Percentiles rank a stretch among this genome's conserved stretches.
These are phyloP conservation scores for Chloroclystis v-ata DNA, from an alignment of 2,888 invertebrate genomes.

Conservation along the genomic window DNA sequence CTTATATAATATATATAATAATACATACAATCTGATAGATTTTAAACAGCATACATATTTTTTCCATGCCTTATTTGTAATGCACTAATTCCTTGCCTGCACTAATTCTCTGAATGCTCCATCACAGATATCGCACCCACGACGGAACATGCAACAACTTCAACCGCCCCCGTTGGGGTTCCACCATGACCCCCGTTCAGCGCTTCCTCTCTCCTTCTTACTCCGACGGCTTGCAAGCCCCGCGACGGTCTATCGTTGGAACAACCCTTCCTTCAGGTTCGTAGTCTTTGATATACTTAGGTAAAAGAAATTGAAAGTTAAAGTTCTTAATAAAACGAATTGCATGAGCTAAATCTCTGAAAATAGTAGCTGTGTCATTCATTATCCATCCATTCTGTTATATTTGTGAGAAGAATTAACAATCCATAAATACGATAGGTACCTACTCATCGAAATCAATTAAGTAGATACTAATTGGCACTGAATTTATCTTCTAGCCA, in stretches of 20 bases:
- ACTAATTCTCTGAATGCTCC: not conserved
- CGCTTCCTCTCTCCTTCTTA: slow-evolving; percentile 89
- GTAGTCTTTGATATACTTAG: not conserved
- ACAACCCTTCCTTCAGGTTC: slow-evolving; percentile 80
- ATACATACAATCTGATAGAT: no score
- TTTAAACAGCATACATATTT: no score
- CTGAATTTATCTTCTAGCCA: slow-evolving; percentile 53
- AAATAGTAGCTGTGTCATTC: no score
- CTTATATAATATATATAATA: no score
- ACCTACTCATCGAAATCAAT: no score
- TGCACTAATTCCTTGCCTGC: no score
- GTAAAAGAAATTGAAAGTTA: not conserved
- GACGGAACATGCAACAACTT: slow-evolving; percentile 95
- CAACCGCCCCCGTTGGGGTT: slow-evolving; percentile 86
- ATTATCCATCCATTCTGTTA: no score
- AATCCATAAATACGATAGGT: no score
- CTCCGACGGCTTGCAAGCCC: slow-evolving; percentile 83
- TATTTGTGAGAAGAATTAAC: no score
- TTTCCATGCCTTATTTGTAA: no score
- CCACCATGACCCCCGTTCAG: slow-evolving; percentile 88
- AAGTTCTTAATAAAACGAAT: no score
- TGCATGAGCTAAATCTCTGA: no score
- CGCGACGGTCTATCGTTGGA: slow-evolving; percentile 79
- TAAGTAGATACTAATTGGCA: not conserved
- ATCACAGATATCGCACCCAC: slow-evolving; percentile 84